Evolutionary conservation across 2,113 vertebrate species (phyloP).

Genomic region (Corythoichthys haematopterus): DNA sequence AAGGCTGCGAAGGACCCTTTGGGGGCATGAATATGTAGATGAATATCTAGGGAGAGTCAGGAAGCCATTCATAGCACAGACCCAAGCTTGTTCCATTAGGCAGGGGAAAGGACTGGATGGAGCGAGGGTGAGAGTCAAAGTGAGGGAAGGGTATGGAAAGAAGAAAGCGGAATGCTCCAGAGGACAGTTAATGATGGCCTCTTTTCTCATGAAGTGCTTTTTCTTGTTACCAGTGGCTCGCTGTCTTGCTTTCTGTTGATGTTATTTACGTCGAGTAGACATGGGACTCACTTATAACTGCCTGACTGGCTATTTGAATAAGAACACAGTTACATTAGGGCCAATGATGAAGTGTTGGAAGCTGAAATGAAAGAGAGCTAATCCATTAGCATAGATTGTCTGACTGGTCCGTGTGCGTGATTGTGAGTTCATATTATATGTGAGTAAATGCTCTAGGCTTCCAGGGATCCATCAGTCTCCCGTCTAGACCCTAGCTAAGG

Average conservation of each 20-base stretch:
- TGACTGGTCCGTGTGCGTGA: slow-evolving; percentile 16
- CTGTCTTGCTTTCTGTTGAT: slow-evolving; percentile 9
- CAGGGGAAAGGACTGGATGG: slow-evolving; percentile 35
- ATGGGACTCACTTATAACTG: slow-evolving; percentile 7
- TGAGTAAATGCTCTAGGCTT: slow-evolving; percentile 46
- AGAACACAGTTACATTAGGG: slow-evolving; percentile 30
- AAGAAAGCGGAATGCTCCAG: slow-evolving; percentile 17
- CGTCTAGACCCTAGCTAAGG: slow-evolving; percentile 57
- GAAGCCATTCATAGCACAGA: slow-evolving; percentile 48
- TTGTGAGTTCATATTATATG: slow-evolving; percentile 19
- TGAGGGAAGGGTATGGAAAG: slow-evolving; percentile 10
- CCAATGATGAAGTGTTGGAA: slow-evolving; percentile 33
- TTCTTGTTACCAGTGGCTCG: slow-evolving; percentile 29
- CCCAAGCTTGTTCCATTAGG: slow-evolving; percentile 52
- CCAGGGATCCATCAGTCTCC: slow-evolving; percentile 56
- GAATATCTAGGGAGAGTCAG: slow-evolving; percentile 36
- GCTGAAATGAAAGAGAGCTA: slow-evolving; percentile 35
- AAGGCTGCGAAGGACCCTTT: slow-evolving; percentile 42
- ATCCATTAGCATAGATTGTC: slow-evolving; percentile 22
- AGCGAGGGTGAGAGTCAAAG: slow-evolving; percentile 23
- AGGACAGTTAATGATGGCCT: slow-evolving; percentile 36
- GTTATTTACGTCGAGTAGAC: slow-evolving; percentile 23
- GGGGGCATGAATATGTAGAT: slow-evolving; percentile 68
- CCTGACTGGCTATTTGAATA: slow-evolving; percentile 22
- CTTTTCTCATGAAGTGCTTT: slow-evolving; percentile 42